Percentiles rank a stretch among this genome's conserved stretches.
Conservation (phyloP, 2,113 vertebrate species). For the Pseudorasbora parva region DNA sequence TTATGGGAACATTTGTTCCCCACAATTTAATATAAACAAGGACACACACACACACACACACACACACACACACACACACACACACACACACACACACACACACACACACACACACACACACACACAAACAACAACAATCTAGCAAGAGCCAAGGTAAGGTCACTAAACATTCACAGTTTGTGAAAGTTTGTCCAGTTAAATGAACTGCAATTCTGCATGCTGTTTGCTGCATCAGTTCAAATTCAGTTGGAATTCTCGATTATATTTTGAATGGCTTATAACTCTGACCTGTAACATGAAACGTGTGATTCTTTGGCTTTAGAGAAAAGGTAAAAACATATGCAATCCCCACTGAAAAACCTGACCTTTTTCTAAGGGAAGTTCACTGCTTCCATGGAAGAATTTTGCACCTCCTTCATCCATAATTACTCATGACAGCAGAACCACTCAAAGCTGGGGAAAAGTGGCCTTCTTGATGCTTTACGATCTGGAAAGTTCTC, state of each 20-base stretch:
- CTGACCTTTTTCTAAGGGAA: neutral
- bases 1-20: too few relatives aligned
- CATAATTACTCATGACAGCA: neutral
- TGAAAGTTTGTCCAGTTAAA: neutral
- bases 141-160: too few relatives aligned
- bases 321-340: neutral
- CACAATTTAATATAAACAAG: too few relatives aligned
- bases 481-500: constrained; percentile 3
- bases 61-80: too few relatives aligned
- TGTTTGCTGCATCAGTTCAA: neutral
- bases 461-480: neutral
- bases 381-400: neutral
- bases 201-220: neutral
- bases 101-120: too few relatives aligned
- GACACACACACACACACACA: too few relatives aligned
- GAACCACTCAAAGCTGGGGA: neutral
- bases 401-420: neutral
- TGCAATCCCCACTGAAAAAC: neutral
- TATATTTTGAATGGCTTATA: constrained; percentile 1
- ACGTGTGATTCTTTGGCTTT: constrained; percentile 1
- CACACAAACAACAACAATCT: too few relatives aligned
- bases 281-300: neutral
- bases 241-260: neutral
- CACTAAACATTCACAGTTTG: too few relatives aligned
- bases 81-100: too few relatives aligned